These are phyloP conservation scores for Apamea anceps DNA, from an alignment of 2,888 invertebrate species.

Conservation along the genomic window DNA sequence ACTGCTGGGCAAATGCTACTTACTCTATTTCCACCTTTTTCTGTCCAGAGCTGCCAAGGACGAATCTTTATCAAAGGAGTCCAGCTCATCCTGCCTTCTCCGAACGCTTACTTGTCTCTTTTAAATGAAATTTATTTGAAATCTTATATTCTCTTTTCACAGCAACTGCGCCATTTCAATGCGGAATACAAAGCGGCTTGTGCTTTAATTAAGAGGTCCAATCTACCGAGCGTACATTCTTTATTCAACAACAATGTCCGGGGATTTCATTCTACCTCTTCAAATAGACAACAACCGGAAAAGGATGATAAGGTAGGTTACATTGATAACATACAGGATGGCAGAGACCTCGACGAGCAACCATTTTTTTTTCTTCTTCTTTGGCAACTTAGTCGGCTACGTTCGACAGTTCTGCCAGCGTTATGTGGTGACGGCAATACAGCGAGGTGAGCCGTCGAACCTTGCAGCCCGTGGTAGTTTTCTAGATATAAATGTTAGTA, in stretches of 20 bases:
- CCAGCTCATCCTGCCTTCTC: too few relatives aligned
- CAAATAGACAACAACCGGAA: slow-evolving; percentile 72
- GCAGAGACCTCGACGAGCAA: not conserved
- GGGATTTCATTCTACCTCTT: slow-evolving; percentile 77
- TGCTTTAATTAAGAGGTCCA: slow-evolving; percentile 88
- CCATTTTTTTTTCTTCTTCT: not conserved
- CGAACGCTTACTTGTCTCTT: not conserved
- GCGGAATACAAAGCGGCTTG: slow-evolving; percentile 91
- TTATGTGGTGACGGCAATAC: too few relatives aligned
- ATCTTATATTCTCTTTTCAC: slow-evolving; percentile 46
- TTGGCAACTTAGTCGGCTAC: too few relatives aligned
- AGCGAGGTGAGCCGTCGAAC: too few relatives aligned
- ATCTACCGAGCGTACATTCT: slow-evolving; percentile 80
- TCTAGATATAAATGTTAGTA: too few relatives aligned
- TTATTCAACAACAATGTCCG: slow-evolving; percentile 67
- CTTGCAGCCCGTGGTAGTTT: too few relatives aligned
- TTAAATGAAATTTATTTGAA: not conserved
- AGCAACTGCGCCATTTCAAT: slow-evolving; percentile 81
- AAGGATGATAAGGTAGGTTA: slow-evolving; percentile 70
- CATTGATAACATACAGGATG: not conserved
- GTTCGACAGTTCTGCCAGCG: too few relatives aligned
- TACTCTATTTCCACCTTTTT: too few relatives aligned
- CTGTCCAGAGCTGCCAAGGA: too few relatives aligned
- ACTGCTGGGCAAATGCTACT: too few relatives aligned
- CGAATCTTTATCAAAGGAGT: too few relatives aligned